Evolutionary conservation across 1,140 invertebrate species (phyloP), one percentile per base, ranked within the genome.

Genomic region (Drosophila willistoni): DNA sequence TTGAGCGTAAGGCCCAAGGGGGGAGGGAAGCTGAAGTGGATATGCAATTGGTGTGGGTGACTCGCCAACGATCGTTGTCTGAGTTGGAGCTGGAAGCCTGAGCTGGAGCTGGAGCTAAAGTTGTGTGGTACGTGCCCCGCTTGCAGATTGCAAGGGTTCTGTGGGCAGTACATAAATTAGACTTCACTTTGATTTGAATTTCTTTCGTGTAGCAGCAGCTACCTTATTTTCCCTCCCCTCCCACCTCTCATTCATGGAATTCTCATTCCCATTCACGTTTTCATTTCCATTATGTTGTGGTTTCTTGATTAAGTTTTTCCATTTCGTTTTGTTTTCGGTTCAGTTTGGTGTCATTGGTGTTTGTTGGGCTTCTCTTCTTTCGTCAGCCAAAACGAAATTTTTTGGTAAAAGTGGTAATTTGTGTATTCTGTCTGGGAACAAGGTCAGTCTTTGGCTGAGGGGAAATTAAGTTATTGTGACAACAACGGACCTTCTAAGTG

Each of bases 111-210:
- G 34, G 10, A 13, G 59, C 34, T 25, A 29, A 29, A 29, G 29
- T 29, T 29, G 5, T 42, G 39, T 62, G 42, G 36, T 74, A 79
- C 74, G 77, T 79, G 77, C 67, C 62, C 41, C 59, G 77, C 29
- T 73, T 79, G 77, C 77, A 67, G 65, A 79, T 57, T 73, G 65
- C 57, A 61, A 42, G 10, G 17, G 54, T 36, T 47, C 60, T 63
- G 33, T 64, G 29, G 36, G 64, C 39, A 69, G 56, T 13, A 51
- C 71, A 69, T 73, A 79, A 79, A 79, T 77, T 77, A 73, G 75
- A 73, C 63, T 51, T 63, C 33, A 70, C 63, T 73, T 70, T 73
- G 74, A 79, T 79, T 79, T 79, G 74, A 77, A 79, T 67, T 77
- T 67, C 69, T 65, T 62, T 62, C 67, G 68, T 62, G 51, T 65